Base-by-base conservation (phyloP, 2,113 vertebrate species). In the Tychaedon coryphoeus region DNA sequence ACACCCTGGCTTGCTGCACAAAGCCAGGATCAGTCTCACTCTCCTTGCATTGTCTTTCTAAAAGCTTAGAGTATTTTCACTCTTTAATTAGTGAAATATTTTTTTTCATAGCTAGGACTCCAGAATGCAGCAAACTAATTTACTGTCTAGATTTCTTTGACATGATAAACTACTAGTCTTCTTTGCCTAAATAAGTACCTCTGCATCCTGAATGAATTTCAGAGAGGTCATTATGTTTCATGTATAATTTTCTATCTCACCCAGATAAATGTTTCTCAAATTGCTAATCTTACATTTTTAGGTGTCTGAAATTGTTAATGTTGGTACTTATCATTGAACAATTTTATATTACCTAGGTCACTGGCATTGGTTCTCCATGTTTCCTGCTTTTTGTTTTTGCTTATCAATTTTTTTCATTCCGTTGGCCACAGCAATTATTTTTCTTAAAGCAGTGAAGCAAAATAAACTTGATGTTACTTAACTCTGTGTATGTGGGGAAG, bases 101-200 rank as follows among this genome's bases (percentile, higher is more conserved):
- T 92, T 80, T 96, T 97, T 95, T 87, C 12, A 65, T 91, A 96
- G 93, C 96, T 95, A 89, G 86, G 95, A 85, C 83, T 91, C 92
- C 86, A 95, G 90, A 97, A 97, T 96, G 95, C 50, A 92, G 96
- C 38, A 96, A 97, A 96, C 83, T 95, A 96, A 97, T 98, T 97
- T 95, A 86, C 81, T 96, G 79, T 82, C 96, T 96, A 95, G 95
- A 95, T 97, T 98, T 93, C 77, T 94, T 65, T 53, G 87, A 86
- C 15, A n/a, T 96, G 92, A 97, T 97, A 97, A 98, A 97, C 97
- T 97, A 97, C 96, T 96, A 89, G 61, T 94, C 96, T 88, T 93
- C 89, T 95, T 89, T 93, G 84, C 92, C 95, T 96, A 95, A 97
- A 92, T 71, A 86, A 95, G 62, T 87, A 92, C 62, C 53, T 69